These are phyloP conservation scores for Sarcophaga carnaria DNA, from an alignment of 2,888 invertebrate species.

Conservation along the genomic window DNA sequence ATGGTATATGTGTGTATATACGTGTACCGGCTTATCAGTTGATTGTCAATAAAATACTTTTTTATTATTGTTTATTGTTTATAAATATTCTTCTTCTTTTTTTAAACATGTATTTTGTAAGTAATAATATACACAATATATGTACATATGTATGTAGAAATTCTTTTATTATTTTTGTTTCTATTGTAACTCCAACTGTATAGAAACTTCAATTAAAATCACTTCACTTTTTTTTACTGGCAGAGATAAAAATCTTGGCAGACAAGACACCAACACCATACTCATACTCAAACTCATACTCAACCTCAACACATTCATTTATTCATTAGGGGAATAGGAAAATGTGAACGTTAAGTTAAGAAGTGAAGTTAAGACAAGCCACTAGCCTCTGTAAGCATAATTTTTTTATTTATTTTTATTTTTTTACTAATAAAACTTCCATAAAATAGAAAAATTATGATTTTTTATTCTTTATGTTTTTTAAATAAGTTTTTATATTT, in stretches of 20 bases:
- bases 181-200: not conserved
- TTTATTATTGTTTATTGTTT: constrained; percentile 46
- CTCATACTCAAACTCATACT: too few relatives aligned
- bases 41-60: constrained; percentile 20
- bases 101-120: constrained; percentile 26
- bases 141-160: too few relatives aligned
- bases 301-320: constrained; percentile 11
- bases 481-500: constrained; percentile 22
- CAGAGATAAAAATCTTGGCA: constrained; percentile 51
- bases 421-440: constrained; percentile 36
- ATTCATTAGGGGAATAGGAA: constrained; percentile 12
- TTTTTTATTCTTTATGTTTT: not conserved
- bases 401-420: constrained; percentile 30
- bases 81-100: constrained; percentile 32
- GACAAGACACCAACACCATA: constrained; percentile 7
- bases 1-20: too few relatives aligned
- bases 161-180: too few relatives aligned
- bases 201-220: constrained; percentile 12
- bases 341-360: too few relatives aligned
- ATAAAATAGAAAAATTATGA: constrained; percentile 39
- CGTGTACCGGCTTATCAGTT: constrained; percentile 52
- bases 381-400: not conserved
- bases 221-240: constrained; percentile 1
- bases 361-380: not conserved
- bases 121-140: constrained; percentile 1